Conservation (phyloP, 2,113 vertebrate genomes). For the Sclerurus mexicanus region DNA sequence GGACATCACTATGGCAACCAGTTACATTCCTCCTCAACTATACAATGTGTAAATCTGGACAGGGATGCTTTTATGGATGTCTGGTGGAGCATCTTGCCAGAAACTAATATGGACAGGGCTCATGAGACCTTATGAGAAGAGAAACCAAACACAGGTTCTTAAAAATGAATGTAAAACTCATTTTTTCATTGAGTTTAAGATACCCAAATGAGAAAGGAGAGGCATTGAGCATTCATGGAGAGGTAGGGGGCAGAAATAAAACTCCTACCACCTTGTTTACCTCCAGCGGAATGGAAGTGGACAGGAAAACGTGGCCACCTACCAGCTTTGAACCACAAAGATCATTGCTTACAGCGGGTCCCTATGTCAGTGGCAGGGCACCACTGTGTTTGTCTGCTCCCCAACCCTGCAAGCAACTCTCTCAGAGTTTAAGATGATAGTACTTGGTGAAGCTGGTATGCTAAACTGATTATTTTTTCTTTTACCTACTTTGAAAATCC, state of each 20-base stretch:
- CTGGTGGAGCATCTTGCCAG: neutral
- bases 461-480: neutral
- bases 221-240: neutral
- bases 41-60: neutral
- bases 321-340: neutral
- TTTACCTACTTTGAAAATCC: neutral
- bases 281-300: neutral
- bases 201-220: neutral
- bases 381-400: neutral
- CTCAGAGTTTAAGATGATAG: neutral
- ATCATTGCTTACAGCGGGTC: neutral
- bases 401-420: neutral
- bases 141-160: neutral
- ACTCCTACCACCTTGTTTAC: neutral
- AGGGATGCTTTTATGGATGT: neutral
- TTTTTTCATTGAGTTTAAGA: neutral
- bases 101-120: neutral
- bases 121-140: fast-evolving
- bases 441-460: neutral
- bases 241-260: neutral
- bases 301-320: neutral
- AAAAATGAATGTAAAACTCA: neutral
- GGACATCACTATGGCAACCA: neutral
- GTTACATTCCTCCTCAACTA: neutral
- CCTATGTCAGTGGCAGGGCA: neutral